A percentile compares a stretch with the other conserved stretches of the same genome.
Evolutionary conservation across 2,888 invertebrate species (phyloP).

Genomic region (Microctonus aethiopoides): DNA sequence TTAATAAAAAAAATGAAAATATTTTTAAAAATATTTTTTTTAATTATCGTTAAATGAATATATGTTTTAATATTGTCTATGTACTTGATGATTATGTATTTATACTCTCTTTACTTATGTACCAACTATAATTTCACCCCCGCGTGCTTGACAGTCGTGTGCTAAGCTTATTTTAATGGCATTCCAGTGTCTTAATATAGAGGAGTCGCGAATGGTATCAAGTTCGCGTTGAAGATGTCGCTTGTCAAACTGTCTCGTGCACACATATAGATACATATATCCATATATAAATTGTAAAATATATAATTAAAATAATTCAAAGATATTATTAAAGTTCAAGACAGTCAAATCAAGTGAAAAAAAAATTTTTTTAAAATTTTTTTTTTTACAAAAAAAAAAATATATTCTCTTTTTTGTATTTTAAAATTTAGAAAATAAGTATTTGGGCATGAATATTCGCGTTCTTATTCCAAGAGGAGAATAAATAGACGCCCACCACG

Average conservation of each 20-base stretch:
- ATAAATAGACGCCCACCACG: slow-evolving; percentile 55
- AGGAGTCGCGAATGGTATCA: slow-evolving; percentile 56
- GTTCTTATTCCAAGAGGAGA: slow-evolving; percentile 52
- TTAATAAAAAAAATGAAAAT: not conserved
- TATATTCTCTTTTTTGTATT: too few species aligned
- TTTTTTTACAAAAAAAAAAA: too few species aligned
- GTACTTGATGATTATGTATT: not conserved
- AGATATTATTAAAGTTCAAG: too few species aligned
- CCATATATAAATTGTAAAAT: not conserved
- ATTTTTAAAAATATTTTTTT: not conserved
- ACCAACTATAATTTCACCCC: slow-evolving; percentile 14
- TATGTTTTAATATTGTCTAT: not conserved
- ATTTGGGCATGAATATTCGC: slow-evolving; percentile 40
- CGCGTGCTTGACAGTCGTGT: slow-evolving; percentile 24
- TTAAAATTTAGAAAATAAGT: not conserved
- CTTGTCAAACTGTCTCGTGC: slow-evolving; percentile 44
- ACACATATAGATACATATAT: slow-evolving; percentile 20
- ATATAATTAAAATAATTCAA: not conserved
- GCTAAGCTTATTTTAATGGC: slow-evolving; percentile 62
- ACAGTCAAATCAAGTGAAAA: too few species aligned
- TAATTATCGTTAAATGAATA: not conserved
- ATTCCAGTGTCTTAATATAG: slow-evolving; percentile 62
- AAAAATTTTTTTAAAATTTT: too few species aligned
- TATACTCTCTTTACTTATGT: slow-evolving; percentile 16
- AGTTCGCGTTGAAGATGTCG: slow-evolving; percentile 51